Evolutionary conservation across 92 coral and sea anemone species (phyloP).

Genomic region (Parazoanthus darwini): DNA sequence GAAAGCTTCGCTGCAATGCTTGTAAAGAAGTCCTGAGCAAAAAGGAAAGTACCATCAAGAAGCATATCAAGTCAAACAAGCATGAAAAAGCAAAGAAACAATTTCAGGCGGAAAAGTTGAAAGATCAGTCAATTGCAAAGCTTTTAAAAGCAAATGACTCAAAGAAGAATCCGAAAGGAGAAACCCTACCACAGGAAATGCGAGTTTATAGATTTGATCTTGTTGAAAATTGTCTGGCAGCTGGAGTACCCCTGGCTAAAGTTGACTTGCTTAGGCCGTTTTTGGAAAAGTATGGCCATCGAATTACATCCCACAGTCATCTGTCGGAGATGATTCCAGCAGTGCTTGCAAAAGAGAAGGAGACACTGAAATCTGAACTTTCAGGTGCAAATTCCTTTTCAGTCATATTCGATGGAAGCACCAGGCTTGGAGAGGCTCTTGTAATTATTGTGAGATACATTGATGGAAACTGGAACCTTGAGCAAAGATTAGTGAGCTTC

Average conservation of each 20-base stretch:
- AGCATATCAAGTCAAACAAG: constrained; percentile 51
- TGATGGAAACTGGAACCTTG: constrained; percentile 41
- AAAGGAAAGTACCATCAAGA: constrained; percentile 44
- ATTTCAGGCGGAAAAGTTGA: constrained; percentile 37
- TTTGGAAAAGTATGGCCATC: constrained; percentile 47
- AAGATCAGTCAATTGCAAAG: constrained; percentile 41
- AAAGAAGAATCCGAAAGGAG: constrained; percentile 40
- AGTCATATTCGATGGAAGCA: constrained; percentile 49
- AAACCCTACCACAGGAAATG: constrained; percentile 49
- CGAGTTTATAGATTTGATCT: constrained; percentile 47
- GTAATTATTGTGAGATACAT: constrained; percentile 46
- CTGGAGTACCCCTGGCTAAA: constrained; percentile 50
- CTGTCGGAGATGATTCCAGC: constrained; percentile 41
- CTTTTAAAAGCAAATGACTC: constrained; percentile 35
- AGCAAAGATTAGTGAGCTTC: constrained; percentile 47
- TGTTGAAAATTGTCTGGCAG: constrained; percentile 47
- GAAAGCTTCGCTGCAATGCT: constrained; percentile 47
- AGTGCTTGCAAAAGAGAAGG: constrained; percentile 36
- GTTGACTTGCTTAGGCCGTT: constrained; percentile 41
- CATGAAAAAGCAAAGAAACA: constrained; percentile 46
- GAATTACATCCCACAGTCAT: constrained; percentile 37
- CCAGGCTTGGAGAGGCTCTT: constrained; percentile 51
- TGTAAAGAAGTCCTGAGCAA: constrained; percentile 38
- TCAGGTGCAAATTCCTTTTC: constrained; percentile 47
- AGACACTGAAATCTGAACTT: constrained; percentile 43